Percentiles rank a stretch among this genome's conserved stretches.
These are phyloP conservation scores for Elephantulus edwardii DNA, from an alignment of 2,113 vertebrate species.

Conservation along the genomic window DNA sequence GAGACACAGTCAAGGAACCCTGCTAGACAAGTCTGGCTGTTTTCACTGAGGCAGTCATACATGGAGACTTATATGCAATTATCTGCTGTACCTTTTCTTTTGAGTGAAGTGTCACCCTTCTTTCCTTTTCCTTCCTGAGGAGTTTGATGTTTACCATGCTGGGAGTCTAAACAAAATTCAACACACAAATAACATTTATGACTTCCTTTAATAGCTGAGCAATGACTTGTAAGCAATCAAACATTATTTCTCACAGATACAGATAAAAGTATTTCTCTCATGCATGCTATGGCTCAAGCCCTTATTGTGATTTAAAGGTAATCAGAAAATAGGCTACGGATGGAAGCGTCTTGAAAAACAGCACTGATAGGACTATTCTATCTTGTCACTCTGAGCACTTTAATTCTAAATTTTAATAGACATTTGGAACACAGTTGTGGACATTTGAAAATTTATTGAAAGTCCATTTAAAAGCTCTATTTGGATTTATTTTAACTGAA, in stretches of 20 bases:
- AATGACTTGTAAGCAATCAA: background rate
- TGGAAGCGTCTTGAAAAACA: background rate
- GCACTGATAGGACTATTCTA: background rate
- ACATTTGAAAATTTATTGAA: constrained; percentile 7
- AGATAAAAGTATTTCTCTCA: background rate
- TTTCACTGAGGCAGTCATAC: constrained; percentile 27
- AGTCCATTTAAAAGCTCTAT: background rate
- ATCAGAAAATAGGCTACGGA: background rate
- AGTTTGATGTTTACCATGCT: constrained; percentile 5
- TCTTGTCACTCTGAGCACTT: background rate
- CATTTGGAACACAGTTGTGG: background rate
- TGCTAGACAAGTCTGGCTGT: background rate
- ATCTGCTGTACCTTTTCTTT: constrained; percentile 55
- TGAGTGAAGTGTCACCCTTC: constrained; percentile 61
- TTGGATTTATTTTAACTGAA: constrained; percentile 23
- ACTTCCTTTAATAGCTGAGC: background rate
- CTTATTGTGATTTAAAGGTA: constrained; percentile 29
- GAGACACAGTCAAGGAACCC: background rate
- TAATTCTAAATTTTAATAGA: background rate
- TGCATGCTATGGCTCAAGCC: background rate
- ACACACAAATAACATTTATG: constrained; percentile 45
- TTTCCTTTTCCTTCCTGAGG: constrained; percentile 71
- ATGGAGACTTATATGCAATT: constrained; percentile 24
- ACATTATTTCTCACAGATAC: constrained; percentile 39
- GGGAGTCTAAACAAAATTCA: constrained; percentile 58